phyloP scores from a whole-genome alignment of 2,113 vertebrate genomes.

The Raja brachyura region DNA sequence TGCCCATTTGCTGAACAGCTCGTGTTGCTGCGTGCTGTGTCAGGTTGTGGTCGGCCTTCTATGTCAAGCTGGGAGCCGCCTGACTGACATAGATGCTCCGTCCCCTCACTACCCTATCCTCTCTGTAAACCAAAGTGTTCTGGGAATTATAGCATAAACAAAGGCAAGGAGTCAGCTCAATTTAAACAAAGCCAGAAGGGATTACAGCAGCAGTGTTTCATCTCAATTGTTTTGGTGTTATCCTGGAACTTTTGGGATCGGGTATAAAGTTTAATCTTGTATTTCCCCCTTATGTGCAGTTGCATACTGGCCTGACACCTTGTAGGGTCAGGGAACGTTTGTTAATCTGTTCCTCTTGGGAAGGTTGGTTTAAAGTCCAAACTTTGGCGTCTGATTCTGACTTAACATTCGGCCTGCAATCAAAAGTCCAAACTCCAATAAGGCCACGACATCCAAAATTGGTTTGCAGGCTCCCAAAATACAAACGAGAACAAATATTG shows the following conservation, averaged over 20 bases:
- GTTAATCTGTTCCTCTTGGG: no score
- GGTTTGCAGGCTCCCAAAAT: no score
- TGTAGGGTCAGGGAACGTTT: no score
- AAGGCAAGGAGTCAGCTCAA: neutral
- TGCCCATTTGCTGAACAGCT: neutral
- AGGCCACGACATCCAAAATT: no score
- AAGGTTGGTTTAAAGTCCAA: no score
- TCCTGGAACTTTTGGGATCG: neutral
- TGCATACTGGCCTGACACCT: neutral
- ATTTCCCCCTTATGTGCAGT: neutral
- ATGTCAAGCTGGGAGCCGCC: neutral
- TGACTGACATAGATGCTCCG: neutral
- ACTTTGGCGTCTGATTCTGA: no score
- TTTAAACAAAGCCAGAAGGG: neutral
- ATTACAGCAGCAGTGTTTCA: neutral
- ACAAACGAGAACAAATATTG: no score
- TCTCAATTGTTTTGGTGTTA: neutral
- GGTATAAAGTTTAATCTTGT: neutral
- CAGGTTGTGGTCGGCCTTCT: neutral
- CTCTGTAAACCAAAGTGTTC: neutral
- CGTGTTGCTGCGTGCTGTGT: neutral
- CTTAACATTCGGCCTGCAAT: no score
- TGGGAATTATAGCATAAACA: neutral
- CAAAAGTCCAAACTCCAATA: no score
- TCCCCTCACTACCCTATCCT: neutral